Evolutionary conservation across 2,888 invertebrate species (phyloP).

Genomic region (Craniophora ligustri): DNA sequence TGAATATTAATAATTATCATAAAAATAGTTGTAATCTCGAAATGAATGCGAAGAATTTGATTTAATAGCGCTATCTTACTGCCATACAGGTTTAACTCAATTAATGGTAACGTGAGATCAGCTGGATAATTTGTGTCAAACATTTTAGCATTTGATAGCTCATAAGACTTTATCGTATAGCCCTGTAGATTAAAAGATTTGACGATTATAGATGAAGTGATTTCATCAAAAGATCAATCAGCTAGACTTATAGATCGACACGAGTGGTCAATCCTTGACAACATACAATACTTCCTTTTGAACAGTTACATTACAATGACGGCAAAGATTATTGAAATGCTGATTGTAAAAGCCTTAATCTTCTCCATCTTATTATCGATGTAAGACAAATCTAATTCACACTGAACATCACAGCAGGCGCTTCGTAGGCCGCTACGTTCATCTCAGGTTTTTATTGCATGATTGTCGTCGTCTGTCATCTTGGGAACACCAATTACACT

Average conservation of each 20-base stretch:
- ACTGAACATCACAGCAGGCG: slow-evolving; percentile 19
- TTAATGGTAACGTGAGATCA: slow-evolving; percentile 7
- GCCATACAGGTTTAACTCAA: slow-evolving; percentile 7
- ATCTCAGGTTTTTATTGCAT: slow-evolving; percentile 70
- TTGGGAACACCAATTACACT: slow-evolving; percentile 69
- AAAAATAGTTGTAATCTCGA: slow-evolving; percentile 14
- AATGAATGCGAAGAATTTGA: slow-evolving; percentile 20
- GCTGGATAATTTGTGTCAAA: neutral
- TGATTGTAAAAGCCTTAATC: neutral
- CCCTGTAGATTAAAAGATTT: too few relatives aligned
- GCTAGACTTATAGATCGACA: too few relatives aligned
- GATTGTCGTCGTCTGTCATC: slow-evolving; percentile 71
- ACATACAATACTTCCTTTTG: too few relatives aligned
- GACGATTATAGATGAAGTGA: too few relatives aligned
- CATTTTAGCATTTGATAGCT: too few relatives aligned
- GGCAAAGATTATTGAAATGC: too few relatives aligned
- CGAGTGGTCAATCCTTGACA: too few relatives aligned
- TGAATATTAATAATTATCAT: slow-evolving; percentile 1
- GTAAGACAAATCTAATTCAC: slow-evolving; percentile 26
- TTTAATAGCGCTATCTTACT: slow-evolving; percentile 16
- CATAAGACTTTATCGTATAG: too few relatives aligned
- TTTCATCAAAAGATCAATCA: too few relatives aligned
- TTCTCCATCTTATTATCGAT: neutral
- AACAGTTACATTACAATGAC: too few relatives aligned
- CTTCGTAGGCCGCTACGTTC: slow-evolving; percentile 42